These are phyloP conservation scores for Paramacrobiotus metropolitanus DNA, from an alignment of 1,140 invertebrate genomes.

Conservation along the genomic window DNA sequence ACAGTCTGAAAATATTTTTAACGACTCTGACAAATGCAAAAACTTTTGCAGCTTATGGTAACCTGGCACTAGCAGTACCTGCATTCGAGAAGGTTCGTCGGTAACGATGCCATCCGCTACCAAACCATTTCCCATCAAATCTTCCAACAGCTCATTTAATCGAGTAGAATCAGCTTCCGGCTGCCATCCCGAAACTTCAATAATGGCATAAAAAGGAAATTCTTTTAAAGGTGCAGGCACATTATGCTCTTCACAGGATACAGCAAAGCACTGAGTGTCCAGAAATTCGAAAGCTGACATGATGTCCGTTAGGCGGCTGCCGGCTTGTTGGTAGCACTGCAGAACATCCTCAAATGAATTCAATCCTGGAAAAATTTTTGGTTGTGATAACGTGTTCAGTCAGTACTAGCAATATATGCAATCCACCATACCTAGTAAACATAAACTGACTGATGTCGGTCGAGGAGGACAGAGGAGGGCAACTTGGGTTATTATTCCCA, in stretches of 20 bases:
- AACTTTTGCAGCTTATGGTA: too few relatives aligned
- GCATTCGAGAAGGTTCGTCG: slow-evolving; percentile 48
- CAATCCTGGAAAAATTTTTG: slow-evolving; percentile 40
- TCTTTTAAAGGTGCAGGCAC: slow-evolving; percentile 34
- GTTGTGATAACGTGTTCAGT: too few relatives aligned
- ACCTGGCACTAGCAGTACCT: too few relatives aligned
- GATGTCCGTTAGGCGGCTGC: slow-evolving; percentile 52
- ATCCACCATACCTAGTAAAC: slow-evolving; percentile 48
- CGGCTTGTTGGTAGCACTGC: slow-evolving; percentile 42
- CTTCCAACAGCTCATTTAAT: slow-evolving; percentile 39
- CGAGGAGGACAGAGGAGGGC: slow-evolving; percentile 61
- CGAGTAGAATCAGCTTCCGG: slow-evolving; percentile 36
- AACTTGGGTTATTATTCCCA: slow-evolving; percentile 80
- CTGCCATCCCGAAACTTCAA: slow-evolving; percentile 52
- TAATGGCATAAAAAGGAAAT: slow-evolving; percentile 63
- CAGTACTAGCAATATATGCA: too few relatives aligned
- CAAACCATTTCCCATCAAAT: slow-evolving; percentile 38
- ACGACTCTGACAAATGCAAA: too few relatives aligned
- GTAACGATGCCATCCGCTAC: slow-evolving; percentile 60
- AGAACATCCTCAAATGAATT: slow-evolving; percentile 49
- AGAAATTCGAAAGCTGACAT: slow-evolving; percentile 82
- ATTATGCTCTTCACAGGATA: slow-evolving; percentile 32
- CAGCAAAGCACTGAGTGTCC: slow-evolving; percentile 38
- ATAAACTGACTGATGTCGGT: slow-evolving; percentile 51
- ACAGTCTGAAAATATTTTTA: slow-evolving; percentile 17